Conservation (phyloP, 1,140 invertebrate species). For the Tenebrio molitor region DNA sequence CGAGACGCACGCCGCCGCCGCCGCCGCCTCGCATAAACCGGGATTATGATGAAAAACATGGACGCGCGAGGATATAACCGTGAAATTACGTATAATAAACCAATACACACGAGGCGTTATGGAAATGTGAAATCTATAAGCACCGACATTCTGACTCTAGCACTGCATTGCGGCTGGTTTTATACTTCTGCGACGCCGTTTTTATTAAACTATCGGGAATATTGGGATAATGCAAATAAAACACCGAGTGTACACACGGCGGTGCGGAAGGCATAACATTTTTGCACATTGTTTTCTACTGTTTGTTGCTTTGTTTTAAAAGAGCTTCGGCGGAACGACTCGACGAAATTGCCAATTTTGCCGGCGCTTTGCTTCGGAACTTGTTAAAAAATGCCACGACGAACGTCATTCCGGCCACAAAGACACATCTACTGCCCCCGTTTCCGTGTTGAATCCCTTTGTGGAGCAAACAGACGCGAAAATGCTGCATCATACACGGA, state of each 20-base stretch:
- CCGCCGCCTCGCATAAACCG: constrained; percentile 24
- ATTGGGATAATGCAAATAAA: constrained; percentile 46
- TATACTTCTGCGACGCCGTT: constrained; percentile 48
- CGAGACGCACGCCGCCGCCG: constrained; percentile 24
- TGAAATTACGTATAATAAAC: constrained; percentile 56
- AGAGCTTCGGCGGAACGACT: constrained; percentile 16
- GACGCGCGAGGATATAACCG: constrained; percentile 45
- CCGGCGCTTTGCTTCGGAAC: constrained; percentile 22
- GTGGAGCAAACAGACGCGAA: too few species aligned
- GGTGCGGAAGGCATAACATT: constrained; percentile 5
- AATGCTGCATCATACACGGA: too few species aligned
- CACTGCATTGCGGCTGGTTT: constrained; percentile 56
- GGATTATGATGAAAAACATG: constrained; percentile 45
- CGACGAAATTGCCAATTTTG: constrained; percentile 41
- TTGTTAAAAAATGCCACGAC: constrained; percentile 18
- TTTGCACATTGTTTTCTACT: constrained; percentile 31
- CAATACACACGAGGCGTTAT: constrained; percentile 53
- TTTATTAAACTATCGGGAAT: constrained; percentile 49
- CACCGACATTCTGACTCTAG: constrained; percentile 44
- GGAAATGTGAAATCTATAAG: constrained; percentile 56
- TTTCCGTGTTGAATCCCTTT: background rate
- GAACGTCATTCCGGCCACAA: constrained; percentile 17
- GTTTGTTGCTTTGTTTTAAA: constrained; percentile 17
- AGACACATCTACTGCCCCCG: background rate
- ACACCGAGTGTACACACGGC: constrained; percentile 12